Evolutionary conservation across 2,797 vertebrate genomes (phyloP).

Genomic region (Aplochiton taeniatus): DNA sequence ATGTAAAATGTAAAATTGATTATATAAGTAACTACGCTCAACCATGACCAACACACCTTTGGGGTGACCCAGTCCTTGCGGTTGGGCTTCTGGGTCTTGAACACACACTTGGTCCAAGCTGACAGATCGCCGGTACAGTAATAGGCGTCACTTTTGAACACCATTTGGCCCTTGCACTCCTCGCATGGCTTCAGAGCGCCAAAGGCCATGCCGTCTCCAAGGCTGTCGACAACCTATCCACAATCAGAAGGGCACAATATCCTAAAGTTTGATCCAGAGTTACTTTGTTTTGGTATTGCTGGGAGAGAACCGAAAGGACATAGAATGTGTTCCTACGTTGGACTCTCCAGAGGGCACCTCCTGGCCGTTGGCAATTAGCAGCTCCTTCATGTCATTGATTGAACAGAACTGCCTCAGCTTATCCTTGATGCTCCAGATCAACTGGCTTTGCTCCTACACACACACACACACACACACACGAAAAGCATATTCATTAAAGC

Average conservation of each 20-base stretch:
- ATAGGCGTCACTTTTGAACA: constrained; percentile 91
- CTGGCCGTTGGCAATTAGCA: constrained; percentile 93
- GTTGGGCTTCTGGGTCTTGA: constrained; percentile 83
- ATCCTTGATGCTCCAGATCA: constrained; percentile 95
- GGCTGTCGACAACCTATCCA: constrained; percentile 86
- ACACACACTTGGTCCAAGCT: constrained; percentile 96
- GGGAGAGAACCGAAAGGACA: background rate
- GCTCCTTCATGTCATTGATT: constrained; percentile 91
- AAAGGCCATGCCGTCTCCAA: constrained; percentile 93
- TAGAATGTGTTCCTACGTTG: constrained; percentile 77
- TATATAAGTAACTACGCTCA: too few species aligned
- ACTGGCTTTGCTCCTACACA: constrained; percentile 87
- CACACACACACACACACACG: background rate
- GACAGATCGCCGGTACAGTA: constrained; percentile 93
- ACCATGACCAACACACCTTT: constrained; percentile 76
- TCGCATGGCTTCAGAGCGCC: constrained; percentile 88
- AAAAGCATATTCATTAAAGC: too few species aligned
- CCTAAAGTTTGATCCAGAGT: background rate
- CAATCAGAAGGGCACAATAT: background rate
- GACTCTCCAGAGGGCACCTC: constrained; percentile 94
- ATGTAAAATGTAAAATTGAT: too few species aligned
- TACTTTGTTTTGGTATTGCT: background rate
- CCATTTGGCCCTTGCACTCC: constrained; percentile 89
- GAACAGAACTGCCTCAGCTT: constrained; percentile 91
- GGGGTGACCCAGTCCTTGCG: constrained; percentile 91